Conservation (phyloP, 2,113 vertebrate genomes). For the Neolamprologus variostigma region DNA sequence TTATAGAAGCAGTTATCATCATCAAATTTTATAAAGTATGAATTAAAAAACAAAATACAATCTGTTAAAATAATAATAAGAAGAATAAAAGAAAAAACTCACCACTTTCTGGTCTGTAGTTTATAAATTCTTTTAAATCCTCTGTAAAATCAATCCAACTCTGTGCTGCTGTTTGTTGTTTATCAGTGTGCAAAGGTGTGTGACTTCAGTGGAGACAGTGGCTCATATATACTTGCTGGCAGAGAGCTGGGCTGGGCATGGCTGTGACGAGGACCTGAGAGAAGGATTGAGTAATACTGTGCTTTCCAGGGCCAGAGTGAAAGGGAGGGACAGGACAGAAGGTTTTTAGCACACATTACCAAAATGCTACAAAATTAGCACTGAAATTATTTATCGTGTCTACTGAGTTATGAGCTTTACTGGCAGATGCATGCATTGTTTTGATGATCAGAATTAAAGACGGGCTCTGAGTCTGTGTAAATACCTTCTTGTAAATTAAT, state of each 20-base stretch:
- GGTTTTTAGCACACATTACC: not conserved
- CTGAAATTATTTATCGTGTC: not conserved
- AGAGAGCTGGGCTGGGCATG: not conserved
- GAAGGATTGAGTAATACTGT: conserved; percentile 22
- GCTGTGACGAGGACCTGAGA: not conserved
- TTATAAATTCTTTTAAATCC: not conserved
- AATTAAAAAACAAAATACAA: not conserved
- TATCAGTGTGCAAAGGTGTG: not conserved
- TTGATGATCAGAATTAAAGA: not conserved
- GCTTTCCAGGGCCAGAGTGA: not conserved
- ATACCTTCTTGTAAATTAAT: not conserved
- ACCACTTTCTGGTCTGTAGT: not conserved
- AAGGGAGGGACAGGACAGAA: not conserved
- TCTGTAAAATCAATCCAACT: not conserved
- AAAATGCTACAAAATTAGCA: not conserved
- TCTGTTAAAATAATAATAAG: accelerated
- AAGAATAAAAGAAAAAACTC: not conserved
- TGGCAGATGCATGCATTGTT: not conserved
- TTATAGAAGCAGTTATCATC: not conserved
- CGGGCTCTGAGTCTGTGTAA: not conserved
- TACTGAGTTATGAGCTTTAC: not conserved
- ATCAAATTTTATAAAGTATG: not conserved
- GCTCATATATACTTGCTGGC: conserved; percentile 3
- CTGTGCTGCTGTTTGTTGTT: not conserved
- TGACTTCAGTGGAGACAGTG: not conserved